These are phyloP conservation scores for Drosophila tripunctata DNA, from an alignment of 2,888 invertebrate species.

Conservation along the genomic window DNA sequence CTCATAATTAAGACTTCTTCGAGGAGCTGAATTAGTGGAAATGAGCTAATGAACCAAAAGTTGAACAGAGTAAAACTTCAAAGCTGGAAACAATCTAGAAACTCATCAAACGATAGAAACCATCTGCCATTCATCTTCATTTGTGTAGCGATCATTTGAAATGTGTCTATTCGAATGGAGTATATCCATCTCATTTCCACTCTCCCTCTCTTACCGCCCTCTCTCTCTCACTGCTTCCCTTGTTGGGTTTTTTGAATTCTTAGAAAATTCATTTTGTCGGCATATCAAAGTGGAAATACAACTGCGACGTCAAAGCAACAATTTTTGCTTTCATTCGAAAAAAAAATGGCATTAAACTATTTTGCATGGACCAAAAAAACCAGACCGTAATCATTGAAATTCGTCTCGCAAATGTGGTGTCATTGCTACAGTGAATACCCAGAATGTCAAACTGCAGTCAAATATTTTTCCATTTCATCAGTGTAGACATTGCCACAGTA, in stretches of 20 bases:
- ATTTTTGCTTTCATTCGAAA: constrained; percentile 55
- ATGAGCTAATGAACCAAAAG: constrained; percentile 71
- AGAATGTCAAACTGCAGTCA: background rate
- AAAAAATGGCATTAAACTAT: constrained; percentile 58
- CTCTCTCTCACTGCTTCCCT: constrained; percentile 9
- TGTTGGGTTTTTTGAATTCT: constrained; percentile 51
- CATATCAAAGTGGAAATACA: constrained; percentile 39
- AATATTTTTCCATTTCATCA: background rate
- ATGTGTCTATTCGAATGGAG: constrained; percentile 45
- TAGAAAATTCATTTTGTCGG: constrained; percentile 53
- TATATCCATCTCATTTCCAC: constrained; percentile 4
- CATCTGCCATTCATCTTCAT: constrained; percentile 75
- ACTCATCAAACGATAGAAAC: constrained; percentile 20
- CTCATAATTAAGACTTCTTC: constrained; percentile 66
- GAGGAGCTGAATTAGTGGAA: constrained; percentile 57
- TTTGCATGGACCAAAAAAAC: constrained; percentile 55
- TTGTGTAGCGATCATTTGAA: constrained; percentile 59
- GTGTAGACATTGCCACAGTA: background rate
- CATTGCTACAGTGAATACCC: constrained; percentile 33
- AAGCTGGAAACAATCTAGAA: constrained; percentile 41
- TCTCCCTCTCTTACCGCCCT: constrained; percentile 4
- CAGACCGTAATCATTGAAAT: constrained; percentile 24
- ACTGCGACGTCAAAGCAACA: constrained; percentile 13
- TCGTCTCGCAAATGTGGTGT: constrained; percentile 4
- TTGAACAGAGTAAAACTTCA: constrained; percentile 62